Conservation (phyloP, 2,888 invertebrate species). For the Apotomis turbidana region DNA sequence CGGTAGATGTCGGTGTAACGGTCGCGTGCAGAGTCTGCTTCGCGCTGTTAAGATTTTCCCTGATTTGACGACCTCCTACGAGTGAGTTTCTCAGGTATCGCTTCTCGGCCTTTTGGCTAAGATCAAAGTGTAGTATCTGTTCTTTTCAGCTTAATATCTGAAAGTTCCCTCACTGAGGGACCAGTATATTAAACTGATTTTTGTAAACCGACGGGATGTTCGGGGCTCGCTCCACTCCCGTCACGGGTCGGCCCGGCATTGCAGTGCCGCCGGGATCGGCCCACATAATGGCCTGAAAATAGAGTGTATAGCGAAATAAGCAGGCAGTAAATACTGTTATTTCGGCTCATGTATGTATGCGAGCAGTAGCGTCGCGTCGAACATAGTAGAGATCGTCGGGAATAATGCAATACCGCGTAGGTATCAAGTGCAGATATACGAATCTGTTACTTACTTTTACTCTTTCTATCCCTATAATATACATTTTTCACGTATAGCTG, state of each 20-base stretch:
- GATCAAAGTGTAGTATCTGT: slow-evolving; percentile 19
- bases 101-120: slow-evolving; percentile 17
- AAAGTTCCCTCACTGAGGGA: slow-evolving; percentile 22
- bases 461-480: too few relatives aligned
- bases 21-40: background rate
- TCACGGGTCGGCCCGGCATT: slow-evolving; percentile 14
- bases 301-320: too few relatives aligned
- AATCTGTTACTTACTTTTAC: too few relatives aligned
- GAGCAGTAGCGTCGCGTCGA: too few relatives aligned
- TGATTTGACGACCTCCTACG: background rate
- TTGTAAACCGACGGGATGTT: background rate
- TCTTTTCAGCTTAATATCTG: slow-evolving; percentile 22
- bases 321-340: too few relatives aligned
- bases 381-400: too few relatives aligned
- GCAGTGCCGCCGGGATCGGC: too few relatives aligned
- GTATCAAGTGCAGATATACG: too few relatives aligned
- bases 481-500: too few relatives aligned
- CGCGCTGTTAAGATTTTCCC: slow-evolving; percentile 21
- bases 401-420: too few relatives aligned
- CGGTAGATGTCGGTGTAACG: slow-evolving; percentile 19
- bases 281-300: too few relatives aligned
- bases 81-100: background rate
- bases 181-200: slow-evolving; percentile 20
- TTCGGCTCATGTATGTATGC: too few relatives aligned
- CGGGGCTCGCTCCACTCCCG: background rate